Evolutionary conservation across 2,797 vertebrate species (phyloP).

Genomic region (Moxostoma hubbsi): DNA sequence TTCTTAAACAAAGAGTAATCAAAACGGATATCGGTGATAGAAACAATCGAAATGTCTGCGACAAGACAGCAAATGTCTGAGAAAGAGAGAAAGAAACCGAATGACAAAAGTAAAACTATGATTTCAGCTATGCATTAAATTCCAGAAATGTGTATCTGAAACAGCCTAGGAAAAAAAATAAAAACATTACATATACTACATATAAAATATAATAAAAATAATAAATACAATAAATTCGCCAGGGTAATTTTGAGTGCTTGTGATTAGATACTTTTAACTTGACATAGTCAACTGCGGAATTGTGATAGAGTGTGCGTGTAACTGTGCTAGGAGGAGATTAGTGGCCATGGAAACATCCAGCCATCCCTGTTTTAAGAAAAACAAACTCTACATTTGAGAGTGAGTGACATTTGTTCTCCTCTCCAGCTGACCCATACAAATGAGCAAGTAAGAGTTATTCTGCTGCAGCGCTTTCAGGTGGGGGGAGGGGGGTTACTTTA

Average conservation of each 20-base stretch:
- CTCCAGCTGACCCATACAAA: constrained; percentile 97
- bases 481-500: constrained; percentile 84
- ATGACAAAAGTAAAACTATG: too few species aligned
- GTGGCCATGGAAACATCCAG: constrained; percentile 95
- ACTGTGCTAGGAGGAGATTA: constrained; percentile 78
- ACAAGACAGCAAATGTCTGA: not conserved
- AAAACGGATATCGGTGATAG: not conserved
- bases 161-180: too few species aligned
- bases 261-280: constrained; percentile 94
- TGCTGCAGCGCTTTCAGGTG: constrained; percentile 80
- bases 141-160: too few species aligned
- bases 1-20: too few species aligned
- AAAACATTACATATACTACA: too few species aligned
- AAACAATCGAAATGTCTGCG: not conserved
- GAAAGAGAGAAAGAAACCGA: not conserved
- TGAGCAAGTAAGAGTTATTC: constrained; percentile 95
- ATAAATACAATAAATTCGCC: too few species aligned
- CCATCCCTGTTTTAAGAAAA: constrained; percentile 96
- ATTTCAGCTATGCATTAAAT: too few species aligned
- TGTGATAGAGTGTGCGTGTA: constrained; percentile 67
- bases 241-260: constrained; percentile 64
- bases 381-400: constrained; percentile 97
- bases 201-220: too few species aligned
- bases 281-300: constrained; percentile 91
- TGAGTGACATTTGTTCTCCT: constrained; percentile 97